Percentiles rank a stretch among this genome's conserved stretches.
Conservation (phyloP, 2,797 vertebrate genomes). For the Clarias pachynema region DNA sequence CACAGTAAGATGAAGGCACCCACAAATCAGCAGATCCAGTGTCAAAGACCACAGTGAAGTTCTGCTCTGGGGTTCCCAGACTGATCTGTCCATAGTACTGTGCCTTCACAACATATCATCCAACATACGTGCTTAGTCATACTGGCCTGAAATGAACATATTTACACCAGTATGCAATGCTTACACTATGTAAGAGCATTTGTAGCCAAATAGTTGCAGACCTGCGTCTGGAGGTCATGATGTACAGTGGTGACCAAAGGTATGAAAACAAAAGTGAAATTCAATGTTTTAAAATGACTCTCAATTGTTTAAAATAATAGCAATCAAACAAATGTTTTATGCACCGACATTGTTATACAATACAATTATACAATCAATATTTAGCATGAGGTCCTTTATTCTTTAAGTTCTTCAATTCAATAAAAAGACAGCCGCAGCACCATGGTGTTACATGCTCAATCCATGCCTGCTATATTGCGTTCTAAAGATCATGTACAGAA, state of each 20-base stretch:
- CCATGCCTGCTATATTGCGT: too few species aligned
- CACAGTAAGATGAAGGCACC: constrained; percentile 79
- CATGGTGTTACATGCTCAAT: too few species aligned
- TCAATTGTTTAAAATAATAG: too few species aligned
- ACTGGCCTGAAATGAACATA: neutral
- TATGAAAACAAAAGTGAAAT: too few species aligned
- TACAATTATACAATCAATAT: too few species aligned
- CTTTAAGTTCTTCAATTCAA: too few species aligned
- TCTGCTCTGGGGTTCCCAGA: constrained; percentile 75
- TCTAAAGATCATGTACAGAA: too few species aligned
- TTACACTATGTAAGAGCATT: neutral
- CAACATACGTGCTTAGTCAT: neutral
- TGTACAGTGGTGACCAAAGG: neutral
- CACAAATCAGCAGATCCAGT: constrained; percentile 80
- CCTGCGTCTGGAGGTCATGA: neutral
- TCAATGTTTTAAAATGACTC: too few species aligned
- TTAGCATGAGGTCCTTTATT: too few species aligned
- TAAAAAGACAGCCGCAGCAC: too few species aligned
- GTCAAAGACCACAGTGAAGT: constrained; percentile 81
- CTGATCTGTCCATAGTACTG: constrained; percentile 77
- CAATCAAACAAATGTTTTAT: too few species aligned
- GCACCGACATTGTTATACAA: too few species aligned
- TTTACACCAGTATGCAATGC: neutral
- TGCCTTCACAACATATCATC: constrained; percentile 63
- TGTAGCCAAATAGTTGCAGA: neutral